A percentile compares a stretch with the other conserved stretches of the same genome.
These are phyloP conservation scores for Xanthorhoe spadicearia DNA, from an alignment of 2,888 invertebrate species.

Conservation along the genomic window DNA sequence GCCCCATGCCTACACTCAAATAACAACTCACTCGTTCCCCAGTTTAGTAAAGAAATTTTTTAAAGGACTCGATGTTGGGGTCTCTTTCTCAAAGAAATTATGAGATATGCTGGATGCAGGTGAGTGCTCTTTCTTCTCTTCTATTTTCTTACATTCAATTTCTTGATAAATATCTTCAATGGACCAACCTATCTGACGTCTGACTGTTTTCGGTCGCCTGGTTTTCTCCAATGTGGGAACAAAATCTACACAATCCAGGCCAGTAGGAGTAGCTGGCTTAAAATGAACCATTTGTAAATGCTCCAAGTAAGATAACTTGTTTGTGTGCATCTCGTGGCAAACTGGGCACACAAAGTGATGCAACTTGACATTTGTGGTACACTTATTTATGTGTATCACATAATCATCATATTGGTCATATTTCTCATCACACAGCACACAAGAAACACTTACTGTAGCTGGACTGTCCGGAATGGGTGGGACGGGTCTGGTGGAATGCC, in stretches of 20 bases:
- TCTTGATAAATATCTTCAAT: slow-evolving; percentile 81
- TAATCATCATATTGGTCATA: slow-evolving; percentile 73
- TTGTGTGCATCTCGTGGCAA: slow-evolving; percentile 76
- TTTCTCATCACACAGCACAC: slow-evolving; percentile 76
- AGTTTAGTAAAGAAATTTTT: slow-evolving; percentile 77
- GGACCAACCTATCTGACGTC: slow-evolving; percentile 81
- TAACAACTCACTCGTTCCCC: slow-evolving; percentile 79
- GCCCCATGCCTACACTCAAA: slow-evolving; percentile 71
- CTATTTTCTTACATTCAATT: slow-evolving; percentile 75
- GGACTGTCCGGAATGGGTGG: slow-evolving; percentile 49
- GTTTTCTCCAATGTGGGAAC: slow-evolving; percentile 72
- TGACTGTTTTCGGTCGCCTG: slow-evolving; percentile 70
- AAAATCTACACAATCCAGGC: slow-evolving; percentile 74
- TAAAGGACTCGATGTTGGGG: slow-evolving; percentile 75
- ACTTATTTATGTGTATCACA: slow-evolving; percentile 73
- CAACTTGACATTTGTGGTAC: slow-evolving; percentile 78
- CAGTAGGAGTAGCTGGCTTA: slow-evolving; percentile 54
- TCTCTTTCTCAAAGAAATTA: slow-evolving; percentile 71
- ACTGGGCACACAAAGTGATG: slow-evolving; percentile 78
- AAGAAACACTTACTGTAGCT: slow-evolving; percentile 63
- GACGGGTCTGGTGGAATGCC: slow-evolving; percentile 48
- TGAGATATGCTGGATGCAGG: slow-evolving; percentile 75
- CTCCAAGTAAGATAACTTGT: slow-evolving; percentile 69
- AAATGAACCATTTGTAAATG: slow-evolving; percentile 71
- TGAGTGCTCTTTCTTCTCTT: slow-evolving; percentile 62